Evolutionary conservation across 2,797 vertebrate species (phyloP).

Genomic region (Poliocrania exsul): DNA sequence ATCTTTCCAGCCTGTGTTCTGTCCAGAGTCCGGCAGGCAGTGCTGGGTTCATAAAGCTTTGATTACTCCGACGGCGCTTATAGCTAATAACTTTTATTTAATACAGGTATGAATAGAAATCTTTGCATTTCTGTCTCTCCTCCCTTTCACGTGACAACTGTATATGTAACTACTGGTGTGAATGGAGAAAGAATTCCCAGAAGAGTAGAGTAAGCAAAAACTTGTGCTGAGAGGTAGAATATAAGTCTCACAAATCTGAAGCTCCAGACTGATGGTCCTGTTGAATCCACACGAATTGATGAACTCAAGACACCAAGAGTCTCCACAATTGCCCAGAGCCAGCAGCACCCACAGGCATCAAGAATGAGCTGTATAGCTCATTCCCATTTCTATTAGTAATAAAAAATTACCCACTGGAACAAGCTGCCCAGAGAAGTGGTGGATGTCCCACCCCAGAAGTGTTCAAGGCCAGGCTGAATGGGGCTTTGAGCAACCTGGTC

Average conservation of each 20-base stretch:
- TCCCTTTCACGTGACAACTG: neutral
- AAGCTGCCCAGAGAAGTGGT: neutral
- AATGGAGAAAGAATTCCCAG: neutral
- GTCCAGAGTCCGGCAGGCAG: no score
- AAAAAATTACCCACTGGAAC: neutral
- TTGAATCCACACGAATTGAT: neutral
- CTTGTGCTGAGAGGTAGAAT: neutral
- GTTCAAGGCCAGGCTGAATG: neutral
- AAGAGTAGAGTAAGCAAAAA: neutral
- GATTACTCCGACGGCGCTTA: no score
- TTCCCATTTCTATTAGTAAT: neutral
- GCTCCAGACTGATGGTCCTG: neutral
- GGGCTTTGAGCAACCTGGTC: neutral
- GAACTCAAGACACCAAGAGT: neutral
- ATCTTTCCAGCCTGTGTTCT: no score
- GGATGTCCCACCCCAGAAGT: neutral
- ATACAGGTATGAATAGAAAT: no score
- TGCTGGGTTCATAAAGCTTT: no score
- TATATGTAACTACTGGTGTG: neutral
- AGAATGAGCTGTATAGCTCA: neutral
- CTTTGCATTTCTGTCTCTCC: no score
- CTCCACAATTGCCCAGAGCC: neutral
- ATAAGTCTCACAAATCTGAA: neutral
- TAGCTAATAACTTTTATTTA: no score
- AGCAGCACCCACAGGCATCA: neutral